Evolutionary conservation across 2,888 invertebrate species (phyloP), one percentile per base, ranked within the genome.

Genomic region (Euproctis similis): DNA sequence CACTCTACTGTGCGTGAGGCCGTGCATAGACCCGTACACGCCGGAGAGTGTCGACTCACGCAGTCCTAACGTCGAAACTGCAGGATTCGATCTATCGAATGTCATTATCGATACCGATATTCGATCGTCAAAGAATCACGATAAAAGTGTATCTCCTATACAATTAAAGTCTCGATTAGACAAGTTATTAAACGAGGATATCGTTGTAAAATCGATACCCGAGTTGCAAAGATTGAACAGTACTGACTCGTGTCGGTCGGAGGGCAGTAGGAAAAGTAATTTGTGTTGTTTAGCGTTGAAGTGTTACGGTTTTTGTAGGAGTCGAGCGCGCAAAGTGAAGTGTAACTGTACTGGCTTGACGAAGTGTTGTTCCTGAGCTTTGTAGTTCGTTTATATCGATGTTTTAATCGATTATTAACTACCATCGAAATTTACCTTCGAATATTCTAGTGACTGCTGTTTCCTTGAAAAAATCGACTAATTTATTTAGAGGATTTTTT

Each of bases 31-130:
- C 49, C 93, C 93, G 0, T 93, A 93, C 52, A 93, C 93, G 0
- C 93, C 93, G n/a, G 93, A 93, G 55, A 92, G 92, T 64, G 86
- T 89, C 41, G 93, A 93, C 53, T 92, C 92, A 11, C 91, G 89
- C 51, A 90, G 91, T 23, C 92, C 93, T 0, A 82, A 87, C 0
- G 88, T 82, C 19, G 47, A 52, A 0, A 59, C 56, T 0, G 77
- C 63, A 0, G 64, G 59, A 0, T 71, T 73, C 0, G 75, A 72
- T 8, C 36, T 70, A 1, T 33, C 48, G 0, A 42, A 49, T 5
- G 71, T 82, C 39, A 56, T 74, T 3, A 50, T 57, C 21, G 73
- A 80, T 26, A 24, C 66, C 8, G 30, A 12, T 23, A 35, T 59
- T 17, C 61, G 53, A 51, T 32, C 59, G 13, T 61, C 52, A 28